A percentile compares a stretch with the other conserved stretches of the same genome.
Evolutionary conservation across 2,113 vertebrate species (phyloP).

Genomic region (Neotoma lepida): DNA sequence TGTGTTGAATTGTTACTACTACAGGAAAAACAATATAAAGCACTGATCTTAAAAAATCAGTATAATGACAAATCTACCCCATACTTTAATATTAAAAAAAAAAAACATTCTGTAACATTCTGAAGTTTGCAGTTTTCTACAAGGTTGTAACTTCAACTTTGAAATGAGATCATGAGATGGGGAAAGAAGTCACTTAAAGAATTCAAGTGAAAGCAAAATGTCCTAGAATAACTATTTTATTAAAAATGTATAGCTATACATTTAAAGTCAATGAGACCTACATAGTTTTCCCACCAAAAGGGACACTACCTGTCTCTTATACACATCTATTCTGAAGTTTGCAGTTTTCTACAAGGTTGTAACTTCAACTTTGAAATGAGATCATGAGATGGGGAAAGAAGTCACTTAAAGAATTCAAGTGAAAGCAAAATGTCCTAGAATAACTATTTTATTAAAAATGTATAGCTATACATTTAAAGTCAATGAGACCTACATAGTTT

Average conservation of each 20-base stretch:
- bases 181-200: not conserved
- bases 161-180: not conserved
- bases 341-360: not conserved
- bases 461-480: not conserved
- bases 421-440: not conserved
- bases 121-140: not conserved
- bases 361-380: conserved; percentile 19
- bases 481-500: not conserved
- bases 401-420: not conserved
- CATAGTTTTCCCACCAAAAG: not conserved
- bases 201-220: not conserved
- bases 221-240: not conserved
- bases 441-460: conserved; percentile 5
- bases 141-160: not conserved
- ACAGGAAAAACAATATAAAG: not conserved
- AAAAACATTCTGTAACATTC: too few species aligned
- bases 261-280: not conserved
- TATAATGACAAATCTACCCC: not conserved
- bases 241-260: not conserved
- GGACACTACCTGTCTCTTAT: too few species aligned
- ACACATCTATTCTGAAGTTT: not conserved
- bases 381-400: not conserved
- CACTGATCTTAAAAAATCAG: not conserved
- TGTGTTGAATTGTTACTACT: not conserved
- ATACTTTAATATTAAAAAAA: not conserved